Conservation (phyloP, 2,113 vertebrate genomes). For the Tragelaphus imberbis region DNA sequence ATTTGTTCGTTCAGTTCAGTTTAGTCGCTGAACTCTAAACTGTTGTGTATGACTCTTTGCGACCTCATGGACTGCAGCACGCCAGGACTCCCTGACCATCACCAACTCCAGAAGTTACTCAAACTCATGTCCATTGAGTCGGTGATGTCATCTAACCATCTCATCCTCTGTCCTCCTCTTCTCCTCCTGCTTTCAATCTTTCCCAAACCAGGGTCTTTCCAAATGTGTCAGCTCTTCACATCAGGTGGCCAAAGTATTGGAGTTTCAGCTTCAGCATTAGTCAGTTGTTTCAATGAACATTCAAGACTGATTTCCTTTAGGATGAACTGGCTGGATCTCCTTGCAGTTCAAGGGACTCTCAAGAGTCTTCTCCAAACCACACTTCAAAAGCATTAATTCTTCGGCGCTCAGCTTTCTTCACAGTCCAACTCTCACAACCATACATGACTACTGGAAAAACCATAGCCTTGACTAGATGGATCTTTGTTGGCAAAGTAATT, state of each 20-base stretch:
- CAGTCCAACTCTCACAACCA: neutral
- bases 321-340: neutral
- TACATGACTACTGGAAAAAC: neutral
- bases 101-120: neutral
- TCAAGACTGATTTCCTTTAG: neutral
- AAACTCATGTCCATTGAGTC: neutral
- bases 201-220: neutral
- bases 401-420: neutral
- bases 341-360: neutral
- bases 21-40: neutral
- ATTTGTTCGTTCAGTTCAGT: neutral
- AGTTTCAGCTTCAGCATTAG: neutral
- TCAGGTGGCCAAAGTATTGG: neutral
- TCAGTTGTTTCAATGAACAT: neutral
- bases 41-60: neutral
- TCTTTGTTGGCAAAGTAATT: neutral
- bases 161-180: neutral
- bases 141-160: neutral
- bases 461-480: neutral
- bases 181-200: neutral
- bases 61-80: neutral
- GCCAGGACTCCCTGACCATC: neutral
- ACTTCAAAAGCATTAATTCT: neutral
- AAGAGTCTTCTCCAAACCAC: neutral
- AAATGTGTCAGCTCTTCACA: neutral